A percentile compares a stretch with the other conserved stretches of the same genome.
These are phyloP conservation scores for Pinctada fucata DNA, from an alignment of 2,888 invertebrate genomes.

Conservation along the genomic window DNA sequence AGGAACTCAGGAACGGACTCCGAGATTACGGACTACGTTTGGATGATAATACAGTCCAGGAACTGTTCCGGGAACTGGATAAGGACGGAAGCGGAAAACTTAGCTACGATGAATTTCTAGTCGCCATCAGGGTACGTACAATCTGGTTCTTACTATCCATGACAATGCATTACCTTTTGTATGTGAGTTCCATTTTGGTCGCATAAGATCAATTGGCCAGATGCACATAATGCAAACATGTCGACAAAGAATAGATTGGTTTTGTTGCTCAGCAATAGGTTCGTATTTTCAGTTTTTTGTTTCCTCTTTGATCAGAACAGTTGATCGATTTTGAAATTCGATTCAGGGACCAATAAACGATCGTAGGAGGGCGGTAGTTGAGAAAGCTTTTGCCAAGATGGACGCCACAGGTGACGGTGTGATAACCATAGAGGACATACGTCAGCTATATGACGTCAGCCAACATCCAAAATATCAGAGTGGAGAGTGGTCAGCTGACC, in stretches of 20 bases:
- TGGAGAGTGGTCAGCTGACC: slow-evolving; percentile 90
- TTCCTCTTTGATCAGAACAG: too few relatives aligned
- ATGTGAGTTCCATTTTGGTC: too few relatives aligned
- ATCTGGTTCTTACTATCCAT: neutral
- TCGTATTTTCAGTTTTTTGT: too few relatives aligned
- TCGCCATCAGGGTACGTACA: slow-evolving; percentile 81
- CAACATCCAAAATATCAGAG: slow-evolving; percentile 90
- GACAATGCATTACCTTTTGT: too few relatives aligned
- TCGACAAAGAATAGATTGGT: too few relatives aligned
- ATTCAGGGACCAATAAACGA: slow-evolving; percentile 69
- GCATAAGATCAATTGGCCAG: too few relatives aligned
- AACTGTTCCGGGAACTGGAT: slow-evolving; percentile 85
- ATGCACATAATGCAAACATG: too few relatives aligned
- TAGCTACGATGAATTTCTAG: slow-evolving; percentile 90
- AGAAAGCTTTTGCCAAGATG: slow-evolving; percentile 81
- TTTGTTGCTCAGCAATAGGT: too few relatives aligned
- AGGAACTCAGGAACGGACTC: slow-evolving; percentile 89
- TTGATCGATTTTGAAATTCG: too few relatives aligned
- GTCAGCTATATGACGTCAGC: slow-evolving; percentile 85
- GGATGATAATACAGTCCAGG: slow-evolving; percentile 77
- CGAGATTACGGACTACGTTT: slow-evolving; percentile 84
- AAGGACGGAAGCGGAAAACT: slow-evolving; percentile 88
- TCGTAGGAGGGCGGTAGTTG: slow-evolving; percentile 58
- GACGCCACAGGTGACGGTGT: slow-evolving; percentile 91
- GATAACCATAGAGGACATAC: slow-evolving; percentile 61